Conservation (phyloP, 2,888 invertebrate genomes). For the Temnothorax rugatulus region DNA sequence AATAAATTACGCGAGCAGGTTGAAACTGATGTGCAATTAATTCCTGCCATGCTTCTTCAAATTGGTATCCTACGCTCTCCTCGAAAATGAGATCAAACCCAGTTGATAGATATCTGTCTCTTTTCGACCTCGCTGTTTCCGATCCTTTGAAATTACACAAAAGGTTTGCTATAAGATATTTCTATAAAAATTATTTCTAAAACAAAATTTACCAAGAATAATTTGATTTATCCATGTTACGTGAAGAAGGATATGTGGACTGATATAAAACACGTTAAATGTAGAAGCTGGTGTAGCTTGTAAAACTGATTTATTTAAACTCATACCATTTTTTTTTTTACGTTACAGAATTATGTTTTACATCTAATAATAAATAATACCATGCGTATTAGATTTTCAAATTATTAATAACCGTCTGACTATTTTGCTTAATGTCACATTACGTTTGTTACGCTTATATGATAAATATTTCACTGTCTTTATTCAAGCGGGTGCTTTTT, state of each 20-base stretch:
- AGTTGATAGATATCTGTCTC: background rate
- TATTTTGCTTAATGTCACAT: background rate
- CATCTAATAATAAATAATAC: background rate
- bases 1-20: background rate
- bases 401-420: background rate
- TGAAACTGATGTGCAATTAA: background rate
- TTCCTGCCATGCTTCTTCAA: constrained; percentile 31
- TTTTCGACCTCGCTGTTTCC: background rate
- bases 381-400: background rate
- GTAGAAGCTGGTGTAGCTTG: background rate
- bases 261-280: background rate
- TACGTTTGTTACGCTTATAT: background rate
- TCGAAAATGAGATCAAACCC: background rate
- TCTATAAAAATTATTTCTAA: background rate
- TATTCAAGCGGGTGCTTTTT: background rate
- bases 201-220: background rate
- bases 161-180: background rate
- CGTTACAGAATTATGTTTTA: background rate
- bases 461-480: too few species aligned
- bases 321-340: background rate
- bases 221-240: too few species aligned
- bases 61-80: background rate
- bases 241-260: background rate
- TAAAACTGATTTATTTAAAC: constrained; percentile 8
- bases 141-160: constrained; percentile 9